phyloP scores from a whole-genome alignment of 2,888 invertebrate genomes.

The Acronicta leporina region DNA sequence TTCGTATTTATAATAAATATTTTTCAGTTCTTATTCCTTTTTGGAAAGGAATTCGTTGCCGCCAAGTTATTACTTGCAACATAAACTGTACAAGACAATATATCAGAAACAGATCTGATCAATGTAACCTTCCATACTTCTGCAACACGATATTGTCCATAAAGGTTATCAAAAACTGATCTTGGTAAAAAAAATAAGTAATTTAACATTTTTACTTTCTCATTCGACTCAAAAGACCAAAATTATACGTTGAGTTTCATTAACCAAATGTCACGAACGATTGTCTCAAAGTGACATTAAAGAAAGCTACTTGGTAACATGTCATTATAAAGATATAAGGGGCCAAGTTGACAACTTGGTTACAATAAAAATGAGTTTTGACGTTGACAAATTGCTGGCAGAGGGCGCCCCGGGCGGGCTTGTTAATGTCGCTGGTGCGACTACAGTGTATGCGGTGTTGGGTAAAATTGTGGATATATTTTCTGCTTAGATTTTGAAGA shows the following conservation, averaged over 20 bases:
- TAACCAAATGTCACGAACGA: conserved; percentile 55
- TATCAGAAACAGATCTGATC: conserved; percentile 36
- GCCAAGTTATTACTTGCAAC: conserved; percentile 11
- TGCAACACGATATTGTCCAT: conserved; percentile 37
- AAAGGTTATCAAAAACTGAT: conserved; percentile 40
- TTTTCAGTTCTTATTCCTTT: no score
- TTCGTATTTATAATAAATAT: no score
- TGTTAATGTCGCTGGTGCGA: conserved; percentile 62
- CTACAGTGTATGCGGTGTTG: conserved; percentile 44
- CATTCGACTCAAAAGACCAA: conserved; percentile 40
- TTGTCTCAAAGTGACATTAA: conserved; percentile 59
- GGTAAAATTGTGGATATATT: conserved; percentile 22
- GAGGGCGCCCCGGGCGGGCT: conserved; percentile 65
- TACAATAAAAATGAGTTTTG: conserved; percentile 76
- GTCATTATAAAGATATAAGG: conserved; percentile 75
- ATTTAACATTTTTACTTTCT: conserved; percentile 48
- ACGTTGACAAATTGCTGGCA: conserved; percentile 77
- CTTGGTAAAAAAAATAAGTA: conserved; percentile 42
- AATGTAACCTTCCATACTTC: conserved; percentile 31
- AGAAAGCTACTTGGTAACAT: conserved; percentile 61
- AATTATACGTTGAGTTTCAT: conserved; percentile 50
- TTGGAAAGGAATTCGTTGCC: not conserved
- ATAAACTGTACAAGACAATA: conserved; percentile 20
- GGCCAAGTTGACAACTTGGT: conserved; percentile 75
- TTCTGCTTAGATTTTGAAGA: not conserved